Evolutionary conservation across 2,888 invertebrate species (phyloP).

Genomic region (Rotaria macrura): DNA sequence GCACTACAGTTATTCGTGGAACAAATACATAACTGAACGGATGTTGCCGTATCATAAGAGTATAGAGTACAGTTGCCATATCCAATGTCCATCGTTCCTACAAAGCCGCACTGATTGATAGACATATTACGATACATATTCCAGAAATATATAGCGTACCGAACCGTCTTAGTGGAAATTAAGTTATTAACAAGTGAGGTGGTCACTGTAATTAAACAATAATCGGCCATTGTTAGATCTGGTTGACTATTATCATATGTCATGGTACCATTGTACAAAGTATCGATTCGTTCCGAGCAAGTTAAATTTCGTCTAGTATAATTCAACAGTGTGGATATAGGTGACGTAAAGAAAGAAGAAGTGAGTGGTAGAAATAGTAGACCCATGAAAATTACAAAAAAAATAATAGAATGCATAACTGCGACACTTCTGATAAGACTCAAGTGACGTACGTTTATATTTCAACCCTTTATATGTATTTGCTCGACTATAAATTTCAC

Average conservation of each 20-base stretch:
- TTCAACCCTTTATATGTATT: no score
- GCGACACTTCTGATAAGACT: no score
- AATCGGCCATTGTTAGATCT: not conserved
- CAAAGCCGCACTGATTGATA: not conserved
- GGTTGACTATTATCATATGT: not conserved
- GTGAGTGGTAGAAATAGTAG: not conserved
- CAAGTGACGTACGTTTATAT: no score
- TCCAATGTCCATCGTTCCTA: not conserved
- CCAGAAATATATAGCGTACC: not conserved
- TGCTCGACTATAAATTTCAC: no score
- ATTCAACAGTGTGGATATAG: not conserved
- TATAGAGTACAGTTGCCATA: not conserved
- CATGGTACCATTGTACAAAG: not conserved
- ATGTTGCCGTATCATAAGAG: not conserved
- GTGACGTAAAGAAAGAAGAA: not conserved
- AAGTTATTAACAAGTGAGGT: not conserved
- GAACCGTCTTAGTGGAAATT: not conserved
- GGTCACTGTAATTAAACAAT: not conserved
- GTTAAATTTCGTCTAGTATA: not conserved
- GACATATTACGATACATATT: not conserved
- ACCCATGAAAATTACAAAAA: no score
- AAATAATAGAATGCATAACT: no score
- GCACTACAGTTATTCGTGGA: not conserved
- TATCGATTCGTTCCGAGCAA: not conserved
- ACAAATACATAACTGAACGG: not conserved